Percentiles rank a stretch among this genome's conserved stretches.
These are phyloP conservation scores for Exephanes ischioxanthus DNA, from an alignment of 2,888 invertebrate species.

Conservation along the genomic window DNA sequence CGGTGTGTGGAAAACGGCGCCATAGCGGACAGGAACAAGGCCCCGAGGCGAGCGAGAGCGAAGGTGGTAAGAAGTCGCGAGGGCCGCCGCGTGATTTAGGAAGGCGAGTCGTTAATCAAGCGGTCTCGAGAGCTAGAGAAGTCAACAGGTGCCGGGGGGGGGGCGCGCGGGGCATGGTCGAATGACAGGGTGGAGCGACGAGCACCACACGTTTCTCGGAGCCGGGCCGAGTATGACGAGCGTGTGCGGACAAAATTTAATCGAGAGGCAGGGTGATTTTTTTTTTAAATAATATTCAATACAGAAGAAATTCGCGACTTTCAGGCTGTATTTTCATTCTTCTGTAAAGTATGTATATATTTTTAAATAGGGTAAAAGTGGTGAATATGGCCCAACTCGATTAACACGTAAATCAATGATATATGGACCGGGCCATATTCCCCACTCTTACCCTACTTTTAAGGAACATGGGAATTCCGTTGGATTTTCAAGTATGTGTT, in stretches of 20 bases:
- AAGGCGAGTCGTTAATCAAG: constrained; percentile 78
- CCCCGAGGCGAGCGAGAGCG: constrained; percentile 43
- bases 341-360: no score
- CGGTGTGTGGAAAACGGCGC: constrained; percentile 3
- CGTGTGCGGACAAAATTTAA: background rate
- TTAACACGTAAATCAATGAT: no score
- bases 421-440: no score
- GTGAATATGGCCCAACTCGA: no score
- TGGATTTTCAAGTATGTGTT: background rate
- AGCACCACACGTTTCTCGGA: constrained; percentile 36
- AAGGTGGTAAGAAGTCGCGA: constrained; percentile 54
- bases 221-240: constrained; percentile 1
- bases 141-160: constrained; percentile 77
- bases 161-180: constrained; percentile 35
- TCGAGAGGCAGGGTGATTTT: no score
- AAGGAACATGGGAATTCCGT: background rate
- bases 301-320: no score
- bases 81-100: constrained; percentile 74
- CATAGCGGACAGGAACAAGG: constrained; percentile 25
- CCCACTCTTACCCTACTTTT: no score
- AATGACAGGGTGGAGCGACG: constrained; percentile 57
- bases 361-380: no score
- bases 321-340: no score
- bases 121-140: constrained; percentile 67
- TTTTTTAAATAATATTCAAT: no score